These are phyloP conservation scores for Spizella passerina DNA, from an alignment of 2,797 vertebrate species.

Conservation along the genomic window DNA sequence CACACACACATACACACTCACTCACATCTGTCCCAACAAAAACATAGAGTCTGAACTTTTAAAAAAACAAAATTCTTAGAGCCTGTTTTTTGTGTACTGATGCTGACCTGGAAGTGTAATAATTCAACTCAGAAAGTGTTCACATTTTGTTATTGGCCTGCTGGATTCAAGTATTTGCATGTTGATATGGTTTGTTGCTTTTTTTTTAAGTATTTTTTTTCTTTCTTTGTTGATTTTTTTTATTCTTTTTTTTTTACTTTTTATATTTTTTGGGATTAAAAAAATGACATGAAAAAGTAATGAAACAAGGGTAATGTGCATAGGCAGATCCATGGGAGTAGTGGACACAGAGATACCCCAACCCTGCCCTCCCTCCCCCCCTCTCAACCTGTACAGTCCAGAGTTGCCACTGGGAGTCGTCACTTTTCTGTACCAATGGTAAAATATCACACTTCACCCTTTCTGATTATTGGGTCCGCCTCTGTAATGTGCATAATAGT, in stretches of 20 bases:
- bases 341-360: constrained; percentile 65
- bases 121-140: constrained; percentile 85
- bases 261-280: constrained; percentile 76
- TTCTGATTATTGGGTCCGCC: constrained; percentile 74
- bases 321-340: constrained; percentile 77
- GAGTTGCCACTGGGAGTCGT: background rate
- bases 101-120: constrained; percentile 83
- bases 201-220: background rate
- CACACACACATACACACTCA: background rate
- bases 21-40: constrained; percentile 36
- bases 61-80: constrained; percentile 62
- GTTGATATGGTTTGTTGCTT: constrained; percentile 79
- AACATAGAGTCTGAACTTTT: constrained; percentile 65
- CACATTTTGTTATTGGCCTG: constrained; percentile 95
- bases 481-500: constrained; percentile 82
- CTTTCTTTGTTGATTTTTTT: background rate
- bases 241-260: constrained; percentile 56
- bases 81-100: constrained; percentile 77
- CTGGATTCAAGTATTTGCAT: constrained; percentile 97
- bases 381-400: constrained; percentile 57
- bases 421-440: constrained; percentile 44
- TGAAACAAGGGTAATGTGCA: constrained; percentile 87
- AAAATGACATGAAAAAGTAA: constrained; percentile 79
- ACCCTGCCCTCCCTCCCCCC: constrained; percentile 36
- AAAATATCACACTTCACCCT: constrained; percentile 66